Base-by-base conservation (phyloP, 2,888 invertebrate genomes). In the Drosophila melanocephala region DNA sequence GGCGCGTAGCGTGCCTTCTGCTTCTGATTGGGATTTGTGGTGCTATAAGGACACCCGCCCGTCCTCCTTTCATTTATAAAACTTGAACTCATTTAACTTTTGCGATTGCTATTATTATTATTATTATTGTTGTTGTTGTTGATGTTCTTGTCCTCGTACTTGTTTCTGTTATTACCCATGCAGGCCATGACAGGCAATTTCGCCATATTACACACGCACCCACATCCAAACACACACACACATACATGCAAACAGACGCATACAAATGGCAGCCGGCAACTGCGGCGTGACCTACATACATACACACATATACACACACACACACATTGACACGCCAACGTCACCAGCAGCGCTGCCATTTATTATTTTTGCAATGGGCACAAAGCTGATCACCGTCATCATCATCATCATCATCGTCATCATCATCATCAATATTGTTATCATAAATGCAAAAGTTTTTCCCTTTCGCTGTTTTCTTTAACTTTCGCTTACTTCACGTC, bases 51-150 rank as follows among this genome's bases (percentile, higher is more conserved):
- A 90, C 89, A 75, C 58, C 83, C 67, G 70, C 75, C 84, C 78
- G 75, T 87, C 81, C 83, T 81, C 82, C 78, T 77, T 87, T 85
- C 83, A 83, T 89, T 84, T 91, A 83, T 75, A 83, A 89, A 91
- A 87, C 88, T 87, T 91, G 90, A 87, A 79, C 90, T 89, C 91
- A 89, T 87, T 91, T 84, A 91, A 87, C 75, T 87, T 91, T 91
- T 73, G 77, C 84, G 66, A 77, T 89, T 87, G 80, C 75, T 77
- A 51, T 67, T 77, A 55, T 56, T 73, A 77, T 87, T 77, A 60
- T 60, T 71, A 55, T 67, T 71, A 44, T 53, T 68, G 52, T 53
- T 53, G 51, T 53, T 53, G 51, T 42, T 68, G 28, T 22, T 56
- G 58, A 16, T 47, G 26, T 56, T 64, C 42, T 50, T 68, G 35